phyloP scores from a whole-genome alignment of 2,113 vertebrate species.

The Zapornia atra region DNA sequence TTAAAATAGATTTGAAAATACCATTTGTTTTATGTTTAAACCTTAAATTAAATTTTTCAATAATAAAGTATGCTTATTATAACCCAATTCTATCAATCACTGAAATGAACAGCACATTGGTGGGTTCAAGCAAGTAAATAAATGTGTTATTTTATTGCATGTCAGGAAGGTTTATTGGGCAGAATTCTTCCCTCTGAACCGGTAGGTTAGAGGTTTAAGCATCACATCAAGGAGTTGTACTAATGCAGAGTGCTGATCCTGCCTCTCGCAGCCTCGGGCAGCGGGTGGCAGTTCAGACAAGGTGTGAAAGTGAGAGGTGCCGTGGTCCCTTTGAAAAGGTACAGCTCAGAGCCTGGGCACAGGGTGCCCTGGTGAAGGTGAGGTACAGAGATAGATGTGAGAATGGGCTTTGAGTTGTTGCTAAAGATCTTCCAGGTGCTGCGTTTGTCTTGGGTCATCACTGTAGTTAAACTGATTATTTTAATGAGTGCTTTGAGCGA shows the following conservation, averaged over 20 bases:
- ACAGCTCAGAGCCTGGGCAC: not conserved
- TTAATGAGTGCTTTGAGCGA: not conserved
- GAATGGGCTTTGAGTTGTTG: not conserved
- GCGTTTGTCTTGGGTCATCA: not conserved
- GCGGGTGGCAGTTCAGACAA: not conserved
- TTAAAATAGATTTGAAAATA: constrained; percentile 72
- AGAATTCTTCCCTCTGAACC: constrained; percentile 36
- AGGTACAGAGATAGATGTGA: not conserved
- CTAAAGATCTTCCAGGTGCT: not conserved
- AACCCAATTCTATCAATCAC: constrained; percentile 73
- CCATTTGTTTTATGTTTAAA: constrained; percentile 75
- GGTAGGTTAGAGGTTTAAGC: constrained; percentile 4
- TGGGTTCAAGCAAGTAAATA: constrained; percentile 69
- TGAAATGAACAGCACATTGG: constrained; percentile 66
- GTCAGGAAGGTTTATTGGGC: constrained; percentile 52
- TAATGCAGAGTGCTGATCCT: not conserved
- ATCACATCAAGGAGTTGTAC: not conserved
- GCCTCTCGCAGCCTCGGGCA: not conserved
- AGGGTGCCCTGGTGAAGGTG: not conserved
- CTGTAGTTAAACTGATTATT: not conserved
- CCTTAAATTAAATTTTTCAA: constrained; percentile 72
- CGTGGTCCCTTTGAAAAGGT: not conserved
- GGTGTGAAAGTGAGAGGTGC: not conserved
- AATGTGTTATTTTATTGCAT: constrained; percentile 61
- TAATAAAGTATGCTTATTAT: constrained; percentile 74